Evolutionary conservation across 2,797 vertebrate genomes (phyloP).

Genomic region (Epinephelus awoara): DNA sequence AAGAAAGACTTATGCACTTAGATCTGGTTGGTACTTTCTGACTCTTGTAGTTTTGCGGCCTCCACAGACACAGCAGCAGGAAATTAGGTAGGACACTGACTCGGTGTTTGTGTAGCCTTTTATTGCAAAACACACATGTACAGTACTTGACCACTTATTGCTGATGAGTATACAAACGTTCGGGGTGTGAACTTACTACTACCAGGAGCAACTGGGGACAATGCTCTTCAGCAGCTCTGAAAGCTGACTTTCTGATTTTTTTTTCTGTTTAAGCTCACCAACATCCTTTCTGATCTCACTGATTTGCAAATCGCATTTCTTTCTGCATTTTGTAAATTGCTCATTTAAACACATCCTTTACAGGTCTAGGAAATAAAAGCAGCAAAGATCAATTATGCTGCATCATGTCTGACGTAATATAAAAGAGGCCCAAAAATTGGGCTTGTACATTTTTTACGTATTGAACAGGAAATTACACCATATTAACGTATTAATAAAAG

Average conservation of each 20-base stretch:
- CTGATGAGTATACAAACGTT: too few species aligned
- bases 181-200: too few species aligned
- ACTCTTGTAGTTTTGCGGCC: too few species aligned
- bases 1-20: too few species aligned
- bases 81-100: too few species aligned
- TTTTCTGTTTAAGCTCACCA: neutral
- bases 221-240: neutral
- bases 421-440: neutral
- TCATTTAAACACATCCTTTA: neutral
- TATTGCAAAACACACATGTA: too few species aligned
- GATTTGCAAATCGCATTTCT: neutral
- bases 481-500: neutral
- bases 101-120: too few species aligned
- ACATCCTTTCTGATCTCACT: neutral
- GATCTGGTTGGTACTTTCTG: too few species aligned
- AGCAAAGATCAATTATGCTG: neutral
- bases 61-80: too few species aligned
- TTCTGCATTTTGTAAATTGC: neutral
- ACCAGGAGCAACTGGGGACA: too few species aligned
- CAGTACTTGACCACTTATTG: too few species aligned
- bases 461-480: neutral
- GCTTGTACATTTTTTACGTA: too few species aligned
- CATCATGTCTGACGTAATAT: neutral
- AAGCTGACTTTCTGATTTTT: neutral
- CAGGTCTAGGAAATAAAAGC: neutral